Conservation (phyloP, 2,797 vertebrate species). For the Odontamblyopus rebecca region DNA sequence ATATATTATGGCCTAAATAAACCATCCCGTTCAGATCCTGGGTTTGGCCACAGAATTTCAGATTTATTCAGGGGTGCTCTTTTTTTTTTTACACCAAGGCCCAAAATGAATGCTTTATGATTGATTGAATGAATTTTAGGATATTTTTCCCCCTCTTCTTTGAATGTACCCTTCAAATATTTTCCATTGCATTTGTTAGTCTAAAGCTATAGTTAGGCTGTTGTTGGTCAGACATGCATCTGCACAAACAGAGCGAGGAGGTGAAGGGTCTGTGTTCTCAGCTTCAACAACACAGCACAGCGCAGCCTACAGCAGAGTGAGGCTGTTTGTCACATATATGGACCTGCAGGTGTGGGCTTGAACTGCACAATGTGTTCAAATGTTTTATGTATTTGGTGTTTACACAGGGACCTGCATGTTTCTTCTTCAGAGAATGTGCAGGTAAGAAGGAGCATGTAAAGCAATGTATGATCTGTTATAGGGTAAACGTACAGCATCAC, state of each 20-base stretch:
- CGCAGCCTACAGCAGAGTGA: not conserved
- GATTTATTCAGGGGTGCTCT: too few species aligned
- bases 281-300: not conserved
- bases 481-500: too few species aligned
- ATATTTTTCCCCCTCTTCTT: not conserved
- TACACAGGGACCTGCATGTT: too few species aligned
- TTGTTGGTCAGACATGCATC: slow-evolving; percentile 53
- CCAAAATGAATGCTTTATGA: too few species aligned
- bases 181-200: not conserved
- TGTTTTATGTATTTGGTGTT: not conserved
- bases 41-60: too few species aligned
- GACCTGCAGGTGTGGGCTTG: not conserved
- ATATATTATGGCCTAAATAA: too few species aligned
- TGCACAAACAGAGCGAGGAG: slow-evolving; percentile 60
- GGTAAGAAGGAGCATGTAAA: not conserved
- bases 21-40: too few species aligned
- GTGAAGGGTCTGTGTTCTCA: slow-evolving; percentile 33
- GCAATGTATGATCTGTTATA: not conserved
- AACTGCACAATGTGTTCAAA: not conserved
- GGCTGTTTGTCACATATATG: slow-evolving; percentile 7
- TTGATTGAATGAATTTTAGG: too few species aligned
- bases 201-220: slow-evolving; percentile 28
- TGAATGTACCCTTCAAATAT: not conserved
- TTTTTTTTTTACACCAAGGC: too few species aligned
- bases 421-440: not conserved